phyloP scores from a whole-genome alignment of 2,888 invertebrate species.

The Yponomeuta malinellus region DNA sequence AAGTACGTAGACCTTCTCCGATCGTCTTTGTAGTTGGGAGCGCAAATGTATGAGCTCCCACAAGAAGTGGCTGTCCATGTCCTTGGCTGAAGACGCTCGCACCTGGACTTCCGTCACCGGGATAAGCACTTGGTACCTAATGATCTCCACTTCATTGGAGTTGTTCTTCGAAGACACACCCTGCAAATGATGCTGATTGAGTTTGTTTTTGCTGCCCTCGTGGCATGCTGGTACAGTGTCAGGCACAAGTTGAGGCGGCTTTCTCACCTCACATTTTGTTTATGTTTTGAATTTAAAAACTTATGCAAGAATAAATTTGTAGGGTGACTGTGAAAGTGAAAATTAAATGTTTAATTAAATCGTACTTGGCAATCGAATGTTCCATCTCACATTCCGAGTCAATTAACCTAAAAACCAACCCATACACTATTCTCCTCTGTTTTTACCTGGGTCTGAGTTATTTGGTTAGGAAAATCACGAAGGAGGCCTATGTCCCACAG shows the following conservation, averaged over 20 bases:
- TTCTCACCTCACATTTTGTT: background rate
- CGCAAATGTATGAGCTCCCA: slow-evolving; percentile 98
- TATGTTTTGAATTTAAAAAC: no score
- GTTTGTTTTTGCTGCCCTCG: background rate
- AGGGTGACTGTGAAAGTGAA: no score
- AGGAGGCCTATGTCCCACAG: no score
- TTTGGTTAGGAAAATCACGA: no score
- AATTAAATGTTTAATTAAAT: no score
- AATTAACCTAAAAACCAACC: no score
- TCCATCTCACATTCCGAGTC: no score
- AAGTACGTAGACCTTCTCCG: slow-evolving; percentile 96
- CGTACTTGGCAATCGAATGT: no score
- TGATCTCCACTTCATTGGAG: slow-evolving; percentile 95
- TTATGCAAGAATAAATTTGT: no score
- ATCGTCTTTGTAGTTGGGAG: slow-evolving; percentile 93
- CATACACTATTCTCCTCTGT: no score
- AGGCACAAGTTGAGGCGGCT: background rate
- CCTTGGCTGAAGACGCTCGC: slow-evolving; percentile 93
- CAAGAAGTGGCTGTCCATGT: slow-evolving; percentile 96
- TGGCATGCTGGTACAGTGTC: background rate
- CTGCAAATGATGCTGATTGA: slow-evolving; percentile 53
- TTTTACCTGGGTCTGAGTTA: no score
- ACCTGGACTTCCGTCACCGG: slow-evolving; percentile 99
- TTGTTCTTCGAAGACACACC: slow-evolving; percentile 91
- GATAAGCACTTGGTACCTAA: slow-evolving; percentile 96